These are phyloP conservation scores for Keiferia lycopersicella DNA, from an alignment of 2,888 invertebrate genomes.

Conservation along the genomic window DNA sequence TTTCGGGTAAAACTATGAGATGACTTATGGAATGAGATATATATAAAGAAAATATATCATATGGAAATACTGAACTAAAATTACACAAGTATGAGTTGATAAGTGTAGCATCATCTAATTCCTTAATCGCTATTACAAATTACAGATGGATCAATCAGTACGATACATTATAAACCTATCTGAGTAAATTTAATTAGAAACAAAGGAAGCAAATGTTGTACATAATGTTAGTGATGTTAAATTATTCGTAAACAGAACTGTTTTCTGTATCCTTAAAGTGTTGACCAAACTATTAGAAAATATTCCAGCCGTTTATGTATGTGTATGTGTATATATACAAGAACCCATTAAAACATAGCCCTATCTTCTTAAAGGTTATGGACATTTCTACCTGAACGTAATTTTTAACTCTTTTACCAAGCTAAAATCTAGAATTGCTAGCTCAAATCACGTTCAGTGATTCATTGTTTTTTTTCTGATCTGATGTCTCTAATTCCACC, in stretches of 20 bases:
- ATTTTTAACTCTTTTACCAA: not conserved
- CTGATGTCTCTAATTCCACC: no score
- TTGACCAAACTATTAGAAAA: not conserved
- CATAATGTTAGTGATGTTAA: not conserved
- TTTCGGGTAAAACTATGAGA: not conserved
- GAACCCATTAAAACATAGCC: not conserved
- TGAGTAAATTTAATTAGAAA: not conserved
- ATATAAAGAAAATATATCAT: no score
- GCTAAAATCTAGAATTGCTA: not conserved
- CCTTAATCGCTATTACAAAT: no score
- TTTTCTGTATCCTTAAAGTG: not conserved
- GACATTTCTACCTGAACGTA: not conserved
- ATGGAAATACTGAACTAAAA: not conserved
- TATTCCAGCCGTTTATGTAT: not conserved
- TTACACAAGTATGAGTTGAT: not conserved
- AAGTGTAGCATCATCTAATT: not conserved
- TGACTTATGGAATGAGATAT: no score
- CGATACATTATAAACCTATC: no score
- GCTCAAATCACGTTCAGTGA: not conserved
- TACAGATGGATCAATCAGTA: no score
- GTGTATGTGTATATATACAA: no score
- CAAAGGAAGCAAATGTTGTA: not conserved
- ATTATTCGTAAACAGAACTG: not conserved
- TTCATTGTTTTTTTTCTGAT: no score
- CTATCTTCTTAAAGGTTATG: not conserved